phyloP scores from a whole-genome alignment of 2,888 invertebrate genomes.

The Agrochola macilenta region DNA sequence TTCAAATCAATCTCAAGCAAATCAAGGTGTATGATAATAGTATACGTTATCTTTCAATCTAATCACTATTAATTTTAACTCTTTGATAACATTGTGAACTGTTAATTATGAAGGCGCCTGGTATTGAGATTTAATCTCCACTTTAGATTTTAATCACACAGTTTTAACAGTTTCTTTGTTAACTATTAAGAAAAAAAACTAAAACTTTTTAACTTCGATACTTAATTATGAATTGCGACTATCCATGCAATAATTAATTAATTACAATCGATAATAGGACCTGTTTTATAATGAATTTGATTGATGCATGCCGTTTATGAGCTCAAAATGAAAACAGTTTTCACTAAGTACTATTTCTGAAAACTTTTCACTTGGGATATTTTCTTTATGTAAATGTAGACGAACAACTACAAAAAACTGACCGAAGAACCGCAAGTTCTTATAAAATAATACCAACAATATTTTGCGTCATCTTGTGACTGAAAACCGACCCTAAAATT shows the following conservation, averaged over 20 bases:
- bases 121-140: slow-evolving; percentile 40
- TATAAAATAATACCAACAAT: background rate
- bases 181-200: background rate
- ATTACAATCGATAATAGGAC: background rate
- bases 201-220: background rate
- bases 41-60: slow-evolving; percentile 38
- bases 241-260: background rate
- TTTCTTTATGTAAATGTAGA: background rate
- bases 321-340: too few relatives aligned
- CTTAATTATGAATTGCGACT: background rate
- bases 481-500: slow-evolving; percentile 1
- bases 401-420: background rate
- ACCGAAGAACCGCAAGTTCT: background rate
- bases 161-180: slow-evolving; percentile 29
- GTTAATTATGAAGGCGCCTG: slow-evolving; percentile 13
- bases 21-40: slow-evolving; percentile 2
- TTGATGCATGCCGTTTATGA: too few relatives aligned
- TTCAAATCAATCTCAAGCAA: slow-evolving; percentile 7
- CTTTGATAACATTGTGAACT: slow-evolving; percentile 53
- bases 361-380: background rate
- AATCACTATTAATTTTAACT: slow-evolving; percentile 42
- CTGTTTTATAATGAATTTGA: background rate
- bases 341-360: background rate
- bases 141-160: slow-evolving; percentile 41
- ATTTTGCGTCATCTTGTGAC: background rate